Evolutionary conservation across 2,888 invertebrate species (phyloP).

Genomic region (Helicoverpa assulta): DNA sequence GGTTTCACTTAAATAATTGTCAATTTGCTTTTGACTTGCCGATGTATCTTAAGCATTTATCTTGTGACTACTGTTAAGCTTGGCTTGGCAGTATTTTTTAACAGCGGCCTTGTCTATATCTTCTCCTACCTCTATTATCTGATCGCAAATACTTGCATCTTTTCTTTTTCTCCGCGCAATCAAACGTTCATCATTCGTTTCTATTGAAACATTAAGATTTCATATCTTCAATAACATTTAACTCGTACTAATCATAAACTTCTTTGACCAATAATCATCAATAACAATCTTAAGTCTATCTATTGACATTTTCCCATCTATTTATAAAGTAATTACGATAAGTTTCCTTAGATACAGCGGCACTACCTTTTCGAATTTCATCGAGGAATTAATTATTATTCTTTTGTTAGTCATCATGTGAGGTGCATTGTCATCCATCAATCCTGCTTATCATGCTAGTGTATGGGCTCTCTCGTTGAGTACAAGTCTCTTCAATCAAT

Average conservation of each 20-base stretch:
- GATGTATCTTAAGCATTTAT: conserved; percentile 33
- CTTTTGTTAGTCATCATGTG: conserved; percentile 80
- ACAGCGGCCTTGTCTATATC: neutral
- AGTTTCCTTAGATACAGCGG: conserved; percentile 70
- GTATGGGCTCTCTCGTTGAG: conserved; percentile 70
- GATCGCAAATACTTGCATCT: conserved; percentile 3
- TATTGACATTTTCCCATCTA: conserved; percentile 58
- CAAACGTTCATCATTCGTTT: neutral
- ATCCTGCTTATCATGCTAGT: conserved; percentile 84
- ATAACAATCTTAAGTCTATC: conserved; percentile 43
- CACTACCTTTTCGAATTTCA: conserved; percentile 79
- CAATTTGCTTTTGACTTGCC: conserved; percentile 9
- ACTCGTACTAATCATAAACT: neutral
- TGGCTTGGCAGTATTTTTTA: conserved; percentile 7
- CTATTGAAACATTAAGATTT: neutral
- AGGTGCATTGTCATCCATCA: conserved; percentile 85
- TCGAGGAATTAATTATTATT: conserved; percentile 84
- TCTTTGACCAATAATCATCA: conserved; percentile 25
- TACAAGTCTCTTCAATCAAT: conserved; percentile 80
- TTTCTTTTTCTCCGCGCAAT: neutral
- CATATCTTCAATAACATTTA: too few species aligned
- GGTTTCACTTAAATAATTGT: conserved; percentile 43
- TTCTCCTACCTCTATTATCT: neutral
- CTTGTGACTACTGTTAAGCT: conserved; percentile 14
- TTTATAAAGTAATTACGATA: conserved; percentile 72